These are phyloP conservation scores for Pituophis catenifer DNA, from an alignment of 2,113 vertebrate species.

Conservation along the genomic window DNA sequence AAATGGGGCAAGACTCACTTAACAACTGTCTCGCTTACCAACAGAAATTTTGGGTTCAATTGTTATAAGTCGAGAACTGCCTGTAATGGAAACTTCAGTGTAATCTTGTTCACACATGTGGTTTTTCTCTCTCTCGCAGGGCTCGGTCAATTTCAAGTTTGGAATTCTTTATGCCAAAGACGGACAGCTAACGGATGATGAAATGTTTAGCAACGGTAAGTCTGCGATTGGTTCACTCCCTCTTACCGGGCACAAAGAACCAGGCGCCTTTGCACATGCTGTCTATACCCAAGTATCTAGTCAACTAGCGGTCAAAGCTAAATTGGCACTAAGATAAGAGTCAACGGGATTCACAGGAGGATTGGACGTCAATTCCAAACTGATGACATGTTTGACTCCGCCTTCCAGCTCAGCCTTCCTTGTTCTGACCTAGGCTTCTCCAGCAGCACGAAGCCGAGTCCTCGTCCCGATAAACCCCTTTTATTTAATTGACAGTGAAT, in stretches of 20 bases:
- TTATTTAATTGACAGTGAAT: too few relatives aligned
- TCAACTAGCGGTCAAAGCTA: background rate
- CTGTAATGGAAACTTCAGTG: background rate
- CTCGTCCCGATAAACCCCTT: too few relatives aligned
- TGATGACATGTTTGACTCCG: background rate
- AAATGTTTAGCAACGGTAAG: slow-evolving; percentile 99
- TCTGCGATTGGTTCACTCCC: background rate
- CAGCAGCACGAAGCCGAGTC: too few relatives aligned
- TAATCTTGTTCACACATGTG: background rate
- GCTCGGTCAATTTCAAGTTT: slow-evolving; percentile 99
- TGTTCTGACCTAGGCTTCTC: too few relatives aligned
- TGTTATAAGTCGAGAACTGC: background rate
- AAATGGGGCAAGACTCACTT: background rate
- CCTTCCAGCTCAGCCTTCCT: background rate
- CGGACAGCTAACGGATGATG: slow-evolving; percentile 96
- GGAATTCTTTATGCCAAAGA: slow-evolving; percentile 97
- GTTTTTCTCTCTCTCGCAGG: slow-evolving; percentile 67
- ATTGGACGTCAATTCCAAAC: too few relatives aligned
- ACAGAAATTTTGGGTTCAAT: background rate
- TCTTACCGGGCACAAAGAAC: background rate
- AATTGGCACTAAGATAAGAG: background rate
- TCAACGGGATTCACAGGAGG: too few relatives aligned
- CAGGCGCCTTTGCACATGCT: background rate
- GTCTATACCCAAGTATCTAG: background rate
- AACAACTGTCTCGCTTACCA: background rate